Conservation (phyloP, 2,888 invertebrate genomes). For the Nomada hirtipes region DNA sequence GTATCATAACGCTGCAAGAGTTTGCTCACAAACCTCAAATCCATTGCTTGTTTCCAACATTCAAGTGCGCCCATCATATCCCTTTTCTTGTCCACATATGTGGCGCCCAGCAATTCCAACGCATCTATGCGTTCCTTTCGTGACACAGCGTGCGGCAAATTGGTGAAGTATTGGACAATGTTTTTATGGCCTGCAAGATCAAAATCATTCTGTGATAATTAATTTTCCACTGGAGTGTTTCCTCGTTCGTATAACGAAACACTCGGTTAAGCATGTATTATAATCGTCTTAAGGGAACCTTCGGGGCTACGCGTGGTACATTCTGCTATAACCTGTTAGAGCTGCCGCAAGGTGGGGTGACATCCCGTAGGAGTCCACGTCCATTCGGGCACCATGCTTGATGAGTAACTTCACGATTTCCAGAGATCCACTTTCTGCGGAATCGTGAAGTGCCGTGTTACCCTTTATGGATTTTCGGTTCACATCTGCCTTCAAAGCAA, state of each 20-base stretch:
- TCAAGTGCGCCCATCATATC: conserved; percentile 96
- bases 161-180: conserved; percentile 96
- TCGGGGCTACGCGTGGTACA: conserved; percentile 59
- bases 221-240: conserved; percentile 15
- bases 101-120: conserved; percentile 95
- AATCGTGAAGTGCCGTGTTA: conserved; percentile 99
- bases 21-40: conserved; percentile 88
- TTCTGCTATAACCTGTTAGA: conserved; percentile 86
- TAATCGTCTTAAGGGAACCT: conserved; percentile 64
- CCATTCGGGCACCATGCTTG: conserved; percentile 95
- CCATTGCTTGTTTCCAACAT: conserved; percentile 96
- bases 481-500: conserved; percentile 94
- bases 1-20: too few species aligned
- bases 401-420: conserved; percentile 96
- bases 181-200: conserved; percentile 90
- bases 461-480: conserved; percentile 96
- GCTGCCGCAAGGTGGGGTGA: conserved; percentile 97
- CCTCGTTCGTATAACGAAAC: conserved; percentile 29
- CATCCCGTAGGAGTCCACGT: conserved; percentile 98
- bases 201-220: conserved; percentile 17
- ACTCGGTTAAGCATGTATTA: conserved; percentile 46
- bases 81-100: conserved; percentile 97
- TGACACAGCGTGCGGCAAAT: conserved; percentile 88
- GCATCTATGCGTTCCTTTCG: conserved; percentile 94
- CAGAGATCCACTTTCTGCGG: conserved; percentile 97